Conservation (phyloP, 1,140 invertebrate genomes). For the Aphis craccivora region DNA sequence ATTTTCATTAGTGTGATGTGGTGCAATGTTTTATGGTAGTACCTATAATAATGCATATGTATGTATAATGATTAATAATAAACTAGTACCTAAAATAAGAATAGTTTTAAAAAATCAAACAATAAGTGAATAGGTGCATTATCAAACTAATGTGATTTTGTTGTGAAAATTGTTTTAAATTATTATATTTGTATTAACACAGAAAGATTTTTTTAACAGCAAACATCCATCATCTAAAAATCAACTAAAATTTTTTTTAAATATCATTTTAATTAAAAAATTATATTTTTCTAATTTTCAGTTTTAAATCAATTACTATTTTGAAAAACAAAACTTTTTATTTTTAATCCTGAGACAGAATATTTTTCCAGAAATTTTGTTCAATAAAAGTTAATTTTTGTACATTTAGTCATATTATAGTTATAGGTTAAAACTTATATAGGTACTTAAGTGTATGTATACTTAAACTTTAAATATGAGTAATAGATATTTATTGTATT, state of each 20-base stretch:
- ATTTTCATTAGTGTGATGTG: too few relatives aligned
- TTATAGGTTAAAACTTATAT: not conserved
- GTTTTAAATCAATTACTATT: not conserved
- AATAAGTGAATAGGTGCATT: not conserved
- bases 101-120: not conserved
- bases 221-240: not conserved
- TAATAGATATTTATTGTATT: not conserved
- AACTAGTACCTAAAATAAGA: not conserved
- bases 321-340: not conserved
- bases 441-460: not conserved
- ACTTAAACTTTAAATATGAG: not conserved
- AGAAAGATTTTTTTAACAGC: not conserved
- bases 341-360: not conserved
- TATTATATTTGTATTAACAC: not conserved
- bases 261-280: too few relatives aligned
- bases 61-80: not conserved
- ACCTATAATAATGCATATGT: not conserved
- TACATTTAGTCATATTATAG: not conserved
- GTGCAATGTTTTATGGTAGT: not conserved
- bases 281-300: not conserved
- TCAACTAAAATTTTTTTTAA: too few relatives aligned
- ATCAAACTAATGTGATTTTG: not conserved
- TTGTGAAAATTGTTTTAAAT: not conserved
- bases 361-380: not conserved
- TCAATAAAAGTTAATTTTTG: not conserved